These are phyloP conservation scores for Flexamia atlantica DNA, from an alignment of 2,888 invertebrate species.

Conservation along the genomic window DNA sequence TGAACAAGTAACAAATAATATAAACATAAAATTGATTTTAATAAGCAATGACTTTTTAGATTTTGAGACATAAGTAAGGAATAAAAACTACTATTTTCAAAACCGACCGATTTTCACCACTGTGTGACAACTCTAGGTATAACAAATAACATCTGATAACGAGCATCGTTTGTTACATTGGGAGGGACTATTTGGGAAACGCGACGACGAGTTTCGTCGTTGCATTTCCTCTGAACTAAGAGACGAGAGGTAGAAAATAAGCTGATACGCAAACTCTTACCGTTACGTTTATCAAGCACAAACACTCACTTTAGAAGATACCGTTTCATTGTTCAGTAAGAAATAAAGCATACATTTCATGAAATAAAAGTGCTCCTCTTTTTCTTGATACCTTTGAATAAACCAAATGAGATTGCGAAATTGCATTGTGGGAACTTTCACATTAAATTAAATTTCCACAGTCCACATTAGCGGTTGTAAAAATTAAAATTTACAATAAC, in stretches of 20 bases:
- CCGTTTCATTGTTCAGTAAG: not conserved
- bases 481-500: too few relatives aligned
- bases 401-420: too few relatives aligned
- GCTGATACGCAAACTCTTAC: not conserved
- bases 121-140: not conserved
- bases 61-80: too few relatives aligned
- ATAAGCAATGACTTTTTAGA: too few relatives aligned
- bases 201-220: conserved; percentile 14
- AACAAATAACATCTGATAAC: conserved; percentile 16
- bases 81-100: too few relatives aligned
- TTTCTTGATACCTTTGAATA: too few relatives aligned
- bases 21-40: too few relatives aligned
- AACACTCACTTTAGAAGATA: too few relatives aligned
- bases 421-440: too few relatives aligned
- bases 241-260: not conserved
- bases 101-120: not conserved
- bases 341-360: not conserved
- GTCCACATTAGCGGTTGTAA: too few relatives aligned
- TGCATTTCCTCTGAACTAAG: conserved; percentile 4
- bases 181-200: conserved; percentile 15
- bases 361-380: not conserved
- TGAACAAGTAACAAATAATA: too few relatives aligned
- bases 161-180: conserved; percentile 22
- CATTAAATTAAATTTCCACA: too few relatives aligned
- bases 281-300: not conserved